These are phyloP conservation scores for Platycheirus rosarum DNA, from an alignment of 2,888 invertebrate genomes.

Conservation along the genomic window DNA sequence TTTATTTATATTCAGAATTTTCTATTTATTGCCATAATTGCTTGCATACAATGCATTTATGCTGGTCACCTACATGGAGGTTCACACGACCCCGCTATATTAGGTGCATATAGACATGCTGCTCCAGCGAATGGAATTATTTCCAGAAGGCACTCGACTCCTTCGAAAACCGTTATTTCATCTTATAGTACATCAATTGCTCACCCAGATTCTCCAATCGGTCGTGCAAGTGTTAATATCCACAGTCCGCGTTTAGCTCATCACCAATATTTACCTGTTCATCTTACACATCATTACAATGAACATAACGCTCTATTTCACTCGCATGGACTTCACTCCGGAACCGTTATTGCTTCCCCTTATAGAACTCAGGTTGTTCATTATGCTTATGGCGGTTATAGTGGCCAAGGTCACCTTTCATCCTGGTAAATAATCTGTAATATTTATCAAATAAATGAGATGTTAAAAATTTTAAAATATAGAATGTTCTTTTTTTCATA, in stretches of 20 bases:
- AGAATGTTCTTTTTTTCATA: too few relatives aligned
- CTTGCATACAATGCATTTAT: neutral
- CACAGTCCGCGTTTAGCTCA: conserved; percentile 11
- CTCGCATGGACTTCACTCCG: too few relatives aligned
- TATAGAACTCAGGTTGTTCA: too few relatives aligned
- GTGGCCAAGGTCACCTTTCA: too few relatives aligned
- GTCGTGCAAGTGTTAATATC: neutral
- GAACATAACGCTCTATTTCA: conserved; percentile 15
- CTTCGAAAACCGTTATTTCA: conserved; percentile 9
- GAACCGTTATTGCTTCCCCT: too few relatives aligned
- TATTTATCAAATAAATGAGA: too few relatives aligned
- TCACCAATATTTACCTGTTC: conserved; percentile 44
- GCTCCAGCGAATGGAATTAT: conserved; percentile 11
- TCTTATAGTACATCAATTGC: neutral
- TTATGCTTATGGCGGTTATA: too few relatives aligned
- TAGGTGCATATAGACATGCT: conserved; percentile 3
- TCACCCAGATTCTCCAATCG: neutral
- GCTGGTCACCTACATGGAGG: conserved; percentile 23
- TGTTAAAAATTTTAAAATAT: too few relatives aligned
- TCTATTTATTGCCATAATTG: conserved; percentile 20
- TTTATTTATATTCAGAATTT: conserved; percentile 18
- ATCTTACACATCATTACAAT: conserved; percentile 22
- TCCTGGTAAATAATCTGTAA: too few relatives aligned
- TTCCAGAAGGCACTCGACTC: conserved; percentile 19
- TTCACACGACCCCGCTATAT: conserved; percentile 5